Percentiles rank a stretch among this genome's conserved stretches.
These are phyloP conservation scores for Morpho achilles DNA, from an alignment of 2,888 invertebrate species.

Conservation along the genomic window DNA sequence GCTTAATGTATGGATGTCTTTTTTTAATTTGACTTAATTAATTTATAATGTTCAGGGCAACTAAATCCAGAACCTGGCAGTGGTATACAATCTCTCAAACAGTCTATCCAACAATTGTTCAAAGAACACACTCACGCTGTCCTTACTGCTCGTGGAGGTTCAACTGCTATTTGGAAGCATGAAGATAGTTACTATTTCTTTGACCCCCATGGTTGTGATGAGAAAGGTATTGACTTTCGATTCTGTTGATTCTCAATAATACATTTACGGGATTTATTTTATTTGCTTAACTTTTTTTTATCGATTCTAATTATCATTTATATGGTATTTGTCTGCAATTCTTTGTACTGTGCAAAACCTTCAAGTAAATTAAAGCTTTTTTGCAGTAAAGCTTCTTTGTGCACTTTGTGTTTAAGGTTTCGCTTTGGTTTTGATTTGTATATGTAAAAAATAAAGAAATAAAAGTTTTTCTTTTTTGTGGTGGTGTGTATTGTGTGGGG, in stretches of 20 bases:
- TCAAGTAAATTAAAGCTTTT: too few species aligned
- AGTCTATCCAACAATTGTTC: constrained; percentile 50
- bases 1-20: too few species aligned
- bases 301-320: too few species aligned
- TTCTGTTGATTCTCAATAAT: not conserved
- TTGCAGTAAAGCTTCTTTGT: too few species aligned
- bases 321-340: too few species aligned
- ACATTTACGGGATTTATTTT: not conserved
- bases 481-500: too few species aligned
- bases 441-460: too few species aligned
- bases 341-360: too few species aligned
- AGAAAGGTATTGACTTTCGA: constrained; percentile 54
- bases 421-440: too few species aligned
- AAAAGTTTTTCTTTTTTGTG: too few species aligned
- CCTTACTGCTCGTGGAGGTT: constrained; percentile 76
- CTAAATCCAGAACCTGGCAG: constrained; percentile 44
- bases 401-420: too few species aligned
- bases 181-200: constrained; percentile 73
- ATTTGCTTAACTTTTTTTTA: not conserved
- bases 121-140: constrained; percentile 63
- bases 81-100: constrained; percentile 47
- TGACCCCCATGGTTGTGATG: constrained; percentile 80
- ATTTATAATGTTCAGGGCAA: constrained; percentile 40
- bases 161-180: constrained; percentile 77
- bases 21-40: too few species aligned